These are phyloP conservation scores for Agonopterix arenella DNA, from an alignment of 2,888 invertebrate species.

Conservation along the genomic window DNA sequence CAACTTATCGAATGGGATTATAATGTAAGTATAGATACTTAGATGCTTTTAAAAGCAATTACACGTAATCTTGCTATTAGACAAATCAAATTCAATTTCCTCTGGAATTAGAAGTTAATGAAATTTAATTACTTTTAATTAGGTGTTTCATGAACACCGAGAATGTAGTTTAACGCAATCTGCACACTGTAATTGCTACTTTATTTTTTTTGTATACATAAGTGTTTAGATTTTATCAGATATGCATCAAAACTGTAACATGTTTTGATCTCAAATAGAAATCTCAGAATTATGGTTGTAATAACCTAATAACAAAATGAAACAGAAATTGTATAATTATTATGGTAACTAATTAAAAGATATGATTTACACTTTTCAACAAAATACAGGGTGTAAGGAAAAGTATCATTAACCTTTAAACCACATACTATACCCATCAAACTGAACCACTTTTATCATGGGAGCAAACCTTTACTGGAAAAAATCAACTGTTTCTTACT, in stretches of 20 bases:
- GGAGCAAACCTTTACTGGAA: too few species aligned
- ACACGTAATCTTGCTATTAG: not conserved
- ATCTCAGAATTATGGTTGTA: not conserved
- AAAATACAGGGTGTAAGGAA: too few species aligned
- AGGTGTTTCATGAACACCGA: slow-evolving; percentile 4
- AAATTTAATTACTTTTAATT: slow-evolving; percentile 6
- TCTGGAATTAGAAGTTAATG: slow-evolving; percentile 2
- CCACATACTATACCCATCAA: too few species aligned
- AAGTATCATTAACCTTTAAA: too few species aligned
- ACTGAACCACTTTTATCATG: too few species aligned
- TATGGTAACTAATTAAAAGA: too few species aligned
- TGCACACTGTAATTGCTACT: slow-evolving; percentile 3
- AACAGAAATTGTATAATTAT: too few species aligned
- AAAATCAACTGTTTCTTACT: too few species aligned
- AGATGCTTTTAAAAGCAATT: not conserved
- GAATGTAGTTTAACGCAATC: slow-evolving; percentile 4
- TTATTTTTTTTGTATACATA: not conserved
- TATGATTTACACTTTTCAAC: too few species aligned
- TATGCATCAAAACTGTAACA: too few species aligned
- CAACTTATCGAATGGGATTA: not conserved
- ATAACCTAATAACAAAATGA: too few species aligned
- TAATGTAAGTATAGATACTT: not conserved
- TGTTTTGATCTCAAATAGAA: not conserved
- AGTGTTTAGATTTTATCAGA: too few species aligned
- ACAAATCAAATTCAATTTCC: not conserved